phyloP scores from a whole-genome alignment of 2,113 vertebrate genomes.

The Cnemophilus loriae region DNA sequence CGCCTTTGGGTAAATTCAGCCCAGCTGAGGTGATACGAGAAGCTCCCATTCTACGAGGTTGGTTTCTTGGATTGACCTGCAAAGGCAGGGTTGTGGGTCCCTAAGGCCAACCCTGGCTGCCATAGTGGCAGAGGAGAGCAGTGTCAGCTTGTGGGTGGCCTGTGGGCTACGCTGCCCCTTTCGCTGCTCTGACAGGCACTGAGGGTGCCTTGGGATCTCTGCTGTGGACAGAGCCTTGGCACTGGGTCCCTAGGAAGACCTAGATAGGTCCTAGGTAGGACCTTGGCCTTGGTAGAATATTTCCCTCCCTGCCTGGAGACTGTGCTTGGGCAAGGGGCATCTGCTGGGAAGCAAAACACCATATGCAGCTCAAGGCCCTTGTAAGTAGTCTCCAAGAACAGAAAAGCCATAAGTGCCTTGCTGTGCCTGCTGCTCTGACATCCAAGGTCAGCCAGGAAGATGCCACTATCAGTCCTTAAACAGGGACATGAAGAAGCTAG shows the following conservation, averaged over 20 bases:
- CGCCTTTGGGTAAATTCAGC: background rate
- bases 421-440: background rate
- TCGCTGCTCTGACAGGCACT: background rate
- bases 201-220: background rate
- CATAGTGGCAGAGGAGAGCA: background rate
- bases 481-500: background rate
- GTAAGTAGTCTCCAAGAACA: background rate
- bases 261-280: too few species aligned
- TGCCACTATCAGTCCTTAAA: background rate
- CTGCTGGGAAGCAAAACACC: background rate
- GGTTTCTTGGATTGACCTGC: background rate
- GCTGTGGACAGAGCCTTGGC: background rate
- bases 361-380: background rate
- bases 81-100: background rate
- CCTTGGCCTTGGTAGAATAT: background rate
- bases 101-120: background rate
- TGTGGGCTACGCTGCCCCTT: rapidly evolving
- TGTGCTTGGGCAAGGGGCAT: background rate
- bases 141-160: background rate
- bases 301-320: background rate
- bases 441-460: background rate
- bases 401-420: background rate
- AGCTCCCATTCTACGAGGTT: background rate
- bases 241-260: background rate
- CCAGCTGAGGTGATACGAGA: background rate